Conservation (phyloP, 1,140 invertebrate genomes). For the Protaetia brevitarsis region DNA sequence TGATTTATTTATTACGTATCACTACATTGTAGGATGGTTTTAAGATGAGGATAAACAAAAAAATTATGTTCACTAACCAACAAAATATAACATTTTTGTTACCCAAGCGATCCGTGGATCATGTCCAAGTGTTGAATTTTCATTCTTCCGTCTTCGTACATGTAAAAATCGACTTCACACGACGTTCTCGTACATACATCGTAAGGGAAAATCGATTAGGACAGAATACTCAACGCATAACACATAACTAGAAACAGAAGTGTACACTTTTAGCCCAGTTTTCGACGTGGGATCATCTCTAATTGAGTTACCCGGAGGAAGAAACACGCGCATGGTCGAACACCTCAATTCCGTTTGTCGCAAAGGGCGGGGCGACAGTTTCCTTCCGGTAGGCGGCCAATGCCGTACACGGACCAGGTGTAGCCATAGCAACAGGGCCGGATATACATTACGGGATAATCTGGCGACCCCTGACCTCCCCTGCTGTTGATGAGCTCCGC, state of each 20-base stretch:
- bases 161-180: neutral
- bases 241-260: neutral
- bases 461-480: constrained; percentile 14
- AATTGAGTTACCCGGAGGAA: constrained; percentile 8
- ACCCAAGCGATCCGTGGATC: too few species aligned
- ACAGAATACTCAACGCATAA: neutral
- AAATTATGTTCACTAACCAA: too few species aligned
- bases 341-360: constrained; percentile 19
- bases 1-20: too few species aligned
- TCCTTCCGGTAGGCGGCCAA: constrained; percentile 26
- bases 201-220: neutral
- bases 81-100: too few species aligned
- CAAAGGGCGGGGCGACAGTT: constrained; percentile 15
- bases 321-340: neutral
- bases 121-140: too few species aligned
- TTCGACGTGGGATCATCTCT: neutral
- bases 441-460: constrained; percentile 25
- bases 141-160: too few species aligned
- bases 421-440: constrained; percentile 27
- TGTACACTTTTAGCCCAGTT: constrained; percentile 8
- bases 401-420: constrained; percentile 11
- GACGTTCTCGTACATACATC: neutral
- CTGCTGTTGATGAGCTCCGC: constrained; percentile 13
- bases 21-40: too few species aligned
- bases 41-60: too few species aligned